Conservation (phyloP, 37 sponge, comb jelly and placozoan species). For the Haliclona indistincta region DNA sequence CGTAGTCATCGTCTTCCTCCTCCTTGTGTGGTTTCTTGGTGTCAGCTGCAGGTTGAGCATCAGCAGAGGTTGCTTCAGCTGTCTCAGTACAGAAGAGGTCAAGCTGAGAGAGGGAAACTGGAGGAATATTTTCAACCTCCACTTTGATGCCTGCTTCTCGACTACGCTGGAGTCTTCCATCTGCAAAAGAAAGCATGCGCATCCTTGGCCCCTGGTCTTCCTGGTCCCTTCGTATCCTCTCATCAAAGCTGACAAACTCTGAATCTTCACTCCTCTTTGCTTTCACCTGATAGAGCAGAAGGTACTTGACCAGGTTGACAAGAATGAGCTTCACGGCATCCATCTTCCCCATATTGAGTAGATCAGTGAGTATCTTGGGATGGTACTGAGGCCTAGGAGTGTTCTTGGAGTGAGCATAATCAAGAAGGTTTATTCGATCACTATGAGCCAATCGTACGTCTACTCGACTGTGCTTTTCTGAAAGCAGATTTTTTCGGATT, state of each 20-base stretch:
- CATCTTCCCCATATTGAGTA: conserved; percentile 83
- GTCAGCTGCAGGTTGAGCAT: background rate
- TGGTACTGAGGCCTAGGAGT: conserved; percentile 89
- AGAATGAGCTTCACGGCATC: conserved; percentile 74
- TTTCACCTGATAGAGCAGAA: conserved; percentile 37
- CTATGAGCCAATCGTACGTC: background rate
- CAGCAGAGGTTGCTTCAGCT: background rate
- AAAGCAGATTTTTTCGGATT: background rate
- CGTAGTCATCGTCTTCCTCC: conserved; percentile 44
- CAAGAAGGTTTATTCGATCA: conserved; percentile 40
- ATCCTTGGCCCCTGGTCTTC: background rate
- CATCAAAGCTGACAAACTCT: conserved; percentile 26
- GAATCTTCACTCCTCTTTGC: background rate
- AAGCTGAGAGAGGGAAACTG: conserved; percentile 49
- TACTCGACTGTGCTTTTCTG: background rate
- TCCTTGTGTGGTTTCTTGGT: background rate
- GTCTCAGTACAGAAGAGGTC: conserved; percentile 12
- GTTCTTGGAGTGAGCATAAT: conserved; percentile 59
- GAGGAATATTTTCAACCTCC: conserved; percentile 47
- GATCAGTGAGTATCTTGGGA: conserved; percentile 79
- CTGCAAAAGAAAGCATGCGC: conserved; percentile 45
- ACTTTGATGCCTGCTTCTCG: conserved; percentile 16
- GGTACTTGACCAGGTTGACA: conserved; percentile 63
- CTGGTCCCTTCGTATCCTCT: background rate
- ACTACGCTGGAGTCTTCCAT: conserved; percentile 41